Conservation (phyloP, 2,888 invertebrate species). For the Drosophila mimetica region DNA sequence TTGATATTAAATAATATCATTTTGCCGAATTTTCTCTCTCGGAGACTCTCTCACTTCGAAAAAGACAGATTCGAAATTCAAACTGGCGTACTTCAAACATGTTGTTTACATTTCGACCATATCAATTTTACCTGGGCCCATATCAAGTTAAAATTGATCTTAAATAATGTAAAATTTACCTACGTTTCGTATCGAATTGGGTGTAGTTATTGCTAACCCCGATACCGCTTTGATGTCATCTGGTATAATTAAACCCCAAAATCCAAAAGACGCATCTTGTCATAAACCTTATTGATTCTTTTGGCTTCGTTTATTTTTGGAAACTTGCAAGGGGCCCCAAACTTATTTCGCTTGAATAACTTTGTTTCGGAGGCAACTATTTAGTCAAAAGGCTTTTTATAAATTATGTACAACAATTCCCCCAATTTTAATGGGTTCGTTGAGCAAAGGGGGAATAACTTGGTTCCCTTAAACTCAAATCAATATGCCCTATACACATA, state of each 20-base stretch:
- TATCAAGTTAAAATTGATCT: too few species aligned
- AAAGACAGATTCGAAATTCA: too few species aligned
- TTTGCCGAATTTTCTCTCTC: too few species aligned
- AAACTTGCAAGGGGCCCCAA: constrained; percentile 7
- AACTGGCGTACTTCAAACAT: too few species aligned
- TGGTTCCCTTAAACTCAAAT: constrained; percentile 25
- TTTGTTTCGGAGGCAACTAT: constrained; percentile 22
- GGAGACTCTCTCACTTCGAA: too few species aligned
- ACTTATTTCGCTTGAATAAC: constrained; percentile 28
- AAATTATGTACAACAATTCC: constrained; percentile 44
- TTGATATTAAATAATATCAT: too few species aligned
- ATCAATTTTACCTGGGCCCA: too few species aligned
- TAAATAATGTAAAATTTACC: too few species aligned
- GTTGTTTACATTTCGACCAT: too few species aligned
- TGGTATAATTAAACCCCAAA: background rate
- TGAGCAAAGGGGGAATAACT: background rate
- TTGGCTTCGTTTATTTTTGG: constrained; percentile 21
- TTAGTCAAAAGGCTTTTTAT: constrained; percentile 34
- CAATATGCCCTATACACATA: constrained; percentile 25
- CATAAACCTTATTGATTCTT: constrained; percentile 23
- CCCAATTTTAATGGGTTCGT: constrained; percentile 38
- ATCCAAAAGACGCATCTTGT: background rate
- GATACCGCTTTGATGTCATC: background rate
- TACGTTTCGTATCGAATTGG: too few species aligned
- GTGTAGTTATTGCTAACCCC: background rate